Evolutionary conservation across 2,113 vertebrate species (phyloP), one percentile per base, ranked within the genome.

Genomic region (Mola mola): DNA sequence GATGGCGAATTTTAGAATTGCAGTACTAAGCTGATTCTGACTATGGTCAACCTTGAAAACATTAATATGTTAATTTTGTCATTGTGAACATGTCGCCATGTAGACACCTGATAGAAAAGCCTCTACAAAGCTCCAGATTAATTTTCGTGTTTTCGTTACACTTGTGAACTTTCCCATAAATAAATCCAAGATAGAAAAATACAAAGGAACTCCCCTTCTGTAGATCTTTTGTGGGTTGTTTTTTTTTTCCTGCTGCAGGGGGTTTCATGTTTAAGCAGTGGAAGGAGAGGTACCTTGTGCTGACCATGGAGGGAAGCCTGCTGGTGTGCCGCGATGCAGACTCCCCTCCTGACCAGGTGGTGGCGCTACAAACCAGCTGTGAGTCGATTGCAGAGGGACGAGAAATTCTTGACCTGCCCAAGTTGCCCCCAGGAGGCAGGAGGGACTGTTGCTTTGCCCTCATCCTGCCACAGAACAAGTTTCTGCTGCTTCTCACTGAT

Each of bases 181-280:
- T n/a, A 21, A 28, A 28, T 6, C 20, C 6, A 24, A 44, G 15
- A 46, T 16, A n/a, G n/a, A n/a, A n/a, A n/a, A n/a, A n/a, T n/a
- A n/a, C n/a, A n/a, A n/a, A n/a, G n/a, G n/a, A n/a, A n/a, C n/a
- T n/a, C n/a, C n/a, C n/a, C n/a, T n/a, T n/a, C n/a, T n/a, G n/a
- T n/a, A n/a, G n/a, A n/a, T n/a, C n/a, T n/a, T n/a, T n/a, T n/a
- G n/a, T n/a, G n/a, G n/a, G n/a, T n/a, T 26, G 20, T 16, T 48
- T 12, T 42, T 29, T 7, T 6, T 25, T 44, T 22, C 17, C 22
- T 21, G 8, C 63, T 53, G 20, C 58, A 94, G 94, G 93, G 1
- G 93, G 94, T 17, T 93, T 94, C 69, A 86, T 94, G 85, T 94
- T 94, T 17, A 94, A 94, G 72, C 93, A 94, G 73, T 94, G 93